phyloP scores from a whole-genome alignment of 2,113 vertebrate species.

The Lates calcarifer region DNA sequence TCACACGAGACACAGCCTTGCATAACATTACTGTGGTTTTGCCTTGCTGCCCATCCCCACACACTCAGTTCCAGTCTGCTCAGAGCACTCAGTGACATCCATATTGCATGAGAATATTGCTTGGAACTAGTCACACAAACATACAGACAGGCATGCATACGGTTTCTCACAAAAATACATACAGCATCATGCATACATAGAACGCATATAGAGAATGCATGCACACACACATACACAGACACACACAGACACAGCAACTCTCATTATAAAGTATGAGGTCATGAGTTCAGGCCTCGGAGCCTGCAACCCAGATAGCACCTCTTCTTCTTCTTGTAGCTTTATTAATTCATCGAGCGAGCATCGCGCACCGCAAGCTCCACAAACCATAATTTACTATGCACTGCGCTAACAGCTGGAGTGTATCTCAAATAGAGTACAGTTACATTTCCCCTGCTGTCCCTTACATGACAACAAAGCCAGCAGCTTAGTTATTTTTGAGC shows the following conservation, averaged over 20 bases:
- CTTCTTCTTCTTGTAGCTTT: conserved; percentile 48
- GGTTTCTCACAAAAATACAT: not conserved
- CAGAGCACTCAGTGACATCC: conserved; percentile 56
- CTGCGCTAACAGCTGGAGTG: conserved; percentile 28
- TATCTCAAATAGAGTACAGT: conserved; percentile 43
- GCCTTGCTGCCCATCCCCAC: conserved; percentile 23
- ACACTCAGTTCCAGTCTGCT: conserved; percentile 5
- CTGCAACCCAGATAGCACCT: conserved; percentile 18
- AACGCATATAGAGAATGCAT: not conserved
- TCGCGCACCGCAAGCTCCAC: conserved; percentile 11
- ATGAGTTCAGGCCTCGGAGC: conserved; percentile 20
- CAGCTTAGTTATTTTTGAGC: conserved; percentile 27
- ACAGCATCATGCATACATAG: not conserved
- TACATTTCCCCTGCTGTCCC: conserved; percentile 40
- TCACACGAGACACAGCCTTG: conserved; percentile 33
- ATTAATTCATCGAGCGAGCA: conserved; percentile 65
- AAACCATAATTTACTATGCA: conserved; percentile 38
- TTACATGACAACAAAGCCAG: conserved; percentile 40
- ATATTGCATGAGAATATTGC: conserved; percentile 60
- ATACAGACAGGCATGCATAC: conserved; percentile 1
- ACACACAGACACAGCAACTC: not conserved
- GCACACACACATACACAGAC: not conserved
- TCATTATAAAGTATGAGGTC: conserved; percentile 41
- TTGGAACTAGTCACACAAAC: conserved; percentile 22
- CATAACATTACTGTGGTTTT: conserved; percentile 47